Evolutionary conservation across 2,797 vertebrate genomes (phyloP).

Genomic region (Thalassophryne amazonica): DNA sequence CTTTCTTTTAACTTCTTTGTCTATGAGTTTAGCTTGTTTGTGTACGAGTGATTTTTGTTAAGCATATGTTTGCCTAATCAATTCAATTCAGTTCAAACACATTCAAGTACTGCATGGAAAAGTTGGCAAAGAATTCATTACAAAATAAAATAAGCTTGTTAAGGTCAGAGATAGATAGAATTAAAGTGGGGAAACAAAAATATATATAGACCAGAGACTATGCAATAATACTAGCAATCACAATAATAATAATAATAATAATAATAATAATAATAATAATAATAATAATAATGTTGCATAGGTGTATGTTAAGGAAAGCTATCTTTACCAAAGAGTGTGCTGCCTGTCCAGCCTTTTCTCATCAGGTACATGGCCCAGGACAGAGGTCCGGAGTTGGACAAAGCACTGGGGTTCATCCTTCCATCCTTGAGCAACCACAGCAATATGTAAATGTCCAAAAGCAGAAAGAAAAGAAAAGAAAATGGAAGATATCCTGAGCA

Average conservation of each 20-base stretch:
- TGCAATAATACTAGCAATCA: background rate
- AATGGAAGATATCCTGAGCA: background rate
- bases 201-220: too few species aligned
- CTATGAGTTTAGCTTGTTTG: too few species aligned
- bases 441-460: constrained; percentile 12
- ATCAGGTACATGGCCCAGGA: constrained; percentile 83
- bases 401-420: constrained; percentile 73
- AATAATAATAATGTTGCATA: too few species aligned
- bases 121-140: too few species aligned
- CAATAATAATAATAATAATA: background rate
- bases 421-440: constrained; percentile 20
- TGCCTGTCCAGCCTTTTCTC: constrained; percentile 73
- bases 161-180: too few species aligned
- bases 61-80: too few species aligned
- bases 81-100: too few species aligned
- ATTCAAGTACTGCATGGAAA: too few species aligned
- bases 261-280: background rate
- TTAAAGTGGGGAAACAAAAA: too few species aligned
- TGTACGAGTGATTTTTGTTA: too few species aligned
- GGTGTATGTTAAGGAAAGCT: constrained; percentile 10
- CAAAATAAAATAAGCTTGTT: too few species aligned
- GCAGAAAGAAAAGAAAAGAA: constrained; percentile 12
- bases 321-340: constrained; percentile 73
- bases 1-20: too few species aligned
- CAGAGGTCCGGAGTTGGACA: constrained; percentile 65